A percentile compares a stretch with the other conserved stretches of the same genome.
Conservation (phyloP, 2,797 vertebrate genomes). For the Hybognathus amarus region DNA sequence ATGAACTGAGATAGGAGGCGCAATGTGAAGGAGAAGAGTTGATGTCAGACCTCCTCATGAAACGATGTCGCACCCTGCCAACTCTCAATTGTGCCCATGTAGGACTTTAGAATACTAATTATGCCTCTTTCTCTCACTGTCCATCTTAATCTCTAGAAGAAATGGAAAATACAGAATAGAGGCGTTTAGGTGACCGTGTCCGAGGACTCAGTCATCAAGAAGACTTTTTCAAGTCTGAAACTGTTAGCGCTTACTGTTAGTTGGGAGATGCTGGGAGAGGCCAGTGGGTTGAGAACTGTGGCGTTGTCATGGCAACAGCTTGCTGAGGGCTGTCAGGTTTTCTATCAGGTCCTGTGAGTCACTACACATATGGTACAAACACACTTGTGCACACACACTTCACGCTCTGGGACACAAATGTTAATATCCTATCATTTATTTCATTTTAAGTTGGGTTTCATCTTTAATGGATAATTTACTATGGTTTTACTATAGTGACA, state of each 20-base stretch:
- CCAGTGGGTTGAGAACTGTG: conserved; percentile 6
- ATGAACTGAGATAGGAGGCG: background rate
- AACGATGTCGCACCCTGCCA: background rate
- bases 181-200: background rate
- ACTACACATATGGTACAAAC: background rate
- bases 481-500: background rate
- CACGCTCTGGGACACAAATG: background rate
- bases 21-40: background rate
- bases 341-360: conserved; percentile 31
- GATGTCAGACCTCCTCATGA: background rate
- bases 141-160: conserved; percentile 34
- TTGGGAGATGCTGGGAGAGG: conserved; percentile 14
- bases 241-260: background rate
- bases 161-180: conserved; percentile 33
- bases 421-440: background rate
- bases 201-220: background rate
- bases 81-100: conserved; percentile 4
- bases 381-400: background rate
- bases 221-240: conserved; percentile 6
- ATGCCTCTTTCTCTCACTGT: conserved; percentile 31
- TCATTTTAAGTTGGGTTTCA: background rate
- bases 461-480: background rate
- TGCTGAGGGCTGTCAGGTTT: conserved; percentile 16
- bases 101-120: conserved; percentile 26
- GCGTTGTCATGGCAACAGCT: conserved; percentile 36